Percentiles rank a stretch among this genome's conserved stretches.
These are phyloP conservation scores for Pseudoatta argentina DNA, from an alignment of 1,140 invertebrate species.

Conservation along the genomic window DNA sequence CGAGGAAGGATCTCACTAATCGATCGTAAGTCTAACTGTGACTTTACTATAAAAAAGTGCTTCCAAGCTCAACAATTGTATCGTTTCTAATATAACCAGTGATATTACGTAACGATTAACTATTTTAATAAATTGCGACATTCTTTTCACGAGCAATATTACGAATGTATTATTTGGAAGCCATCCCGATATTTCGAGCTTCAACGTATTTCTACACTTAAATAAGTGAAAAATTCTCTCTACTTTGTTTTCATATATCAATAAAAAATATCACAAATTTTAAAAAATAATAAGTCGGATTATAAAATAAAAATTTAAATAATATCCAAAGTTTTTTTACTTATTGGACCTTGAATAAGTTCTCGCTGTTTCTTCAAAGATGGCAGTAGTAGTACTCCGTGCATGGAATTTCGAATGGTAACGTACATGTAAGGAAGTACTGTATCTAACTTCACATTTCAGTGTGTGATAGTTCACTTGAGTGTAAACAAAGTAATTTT, in stretches of 20 bases:
- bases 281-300: not conserved
- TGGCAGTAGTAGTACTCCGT: too few relatives aligned
- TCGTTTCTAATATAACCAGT: conserved; percentile 48
- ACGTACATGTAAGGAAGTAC: too few relatives aligned
- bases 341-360: too few relatives aligned
- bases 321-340: not conserved
- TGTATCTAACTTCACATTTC: too few relatives aligned
- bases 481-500: too few relatives aligned
- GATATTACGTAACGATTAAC: conserved; percentile 58
- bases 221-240: not conserved
- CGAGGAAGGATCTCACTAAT: conserved; percentile 48
- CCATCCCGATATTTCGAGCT: conserved; percentile 10
- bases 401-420: too few relatives aligned
- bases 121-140: conserved; percentile 54
- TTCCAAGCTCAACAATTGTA: conserved; percentile 64
- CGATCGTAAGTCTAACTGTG: conserved; percentile 51
- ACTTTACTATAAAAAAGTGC: conserved; percentile 64
- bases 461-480: too few relatives aligned
- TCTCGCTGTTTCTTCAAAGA: too few relatives aligned
- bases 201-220: conserved; percentile 12
- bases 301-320: not conserved
- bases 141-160: conserved; percentile 29
- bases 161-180: conserved; percentile 28
- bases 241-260: not conserved
- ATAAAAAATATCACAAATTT: not conserved